Evolutionary conservation across 2,113 vertebrate species (phyloP), one percentile per base, ranked within the genome.

Genomic region (Sylvilagus bachmani): DNA sequence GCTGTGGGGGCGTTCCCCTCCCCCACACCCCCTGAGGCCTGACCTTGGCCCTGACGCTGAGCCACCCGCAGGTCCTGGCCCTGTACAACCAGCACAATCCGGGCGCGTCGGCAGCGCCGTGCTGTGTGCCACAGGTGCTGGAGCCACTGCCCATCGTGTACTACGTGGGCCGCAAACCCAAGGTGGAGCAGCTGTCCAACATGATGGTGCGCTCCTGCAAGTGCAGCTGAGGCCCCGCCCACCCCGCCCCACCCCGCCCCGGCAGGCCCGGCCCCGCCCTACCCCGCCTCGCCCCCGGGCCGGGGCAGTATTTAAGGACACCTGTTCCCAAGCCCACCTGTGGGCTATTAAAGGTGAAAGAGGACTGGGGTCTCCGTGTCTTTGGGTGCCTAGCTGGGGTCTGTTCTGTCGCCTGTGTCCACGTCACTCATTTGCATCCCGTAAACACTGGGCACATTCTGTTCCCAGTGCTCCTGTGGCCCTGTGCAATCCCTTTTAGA

Each of bases 1-100:
- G n/a, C 83, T 17, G 29, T 10, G 10, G 24, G 21, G 10, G 10
- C 51, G 5, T 22, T 13, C 17, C 19, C 21, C 31, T 7, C 25
- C 22, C 9, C 55, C 29, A 36, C 17, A 25, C 36, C 17, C 38
- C 1, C 62, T 22, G 51, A 21, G 29, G 9, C 67, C 66, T 4
- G 33, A 16, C 66, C 44, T 33, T 89, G 84, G 81, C 75, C n/a
- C 62, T 10, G 13, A 17, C 6, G 4, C 66, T 31, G 44, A 4
- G 25, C 84, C 36, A 14, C 83, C 87, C 66, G 71, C 98, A 99
- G 99, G 99, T 99, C 96, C 96, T 99, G 97, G 98, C 99, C 51
- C 97, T 99, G 89, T 99, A 99, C 96, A 99, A 99, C 95, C 99
- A 99, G 96, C 99, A 99, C 98, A 99, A 99, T 93, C 99, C 99